Conservation (phyloP, 1,140 invertebrate species). For the Stegodyphus dumicola region DNA sequence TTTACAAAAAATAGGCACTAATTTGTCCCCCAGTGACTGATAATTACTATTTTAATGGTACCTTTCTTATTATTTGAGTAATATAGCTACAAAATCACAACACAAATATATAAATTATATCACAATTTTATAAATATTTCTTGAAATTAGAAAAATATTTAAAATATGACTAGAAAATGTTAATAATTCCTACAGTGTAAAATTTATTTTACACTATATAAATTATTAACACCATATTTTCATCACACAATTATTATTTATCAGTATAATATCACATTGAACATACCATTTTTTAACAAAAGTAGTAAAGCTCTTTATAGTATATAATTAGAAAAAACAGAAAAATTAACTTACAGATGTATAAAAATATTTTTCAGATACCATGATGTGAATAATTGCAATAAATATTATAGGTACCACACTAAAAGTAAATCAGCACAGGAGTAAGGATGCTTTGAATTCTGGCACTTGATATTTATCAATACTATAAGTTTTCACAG, state of each 20-base stretch:
- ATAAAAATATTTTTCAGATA: not conserved
- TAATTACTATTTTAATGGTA: constrained; percentile 13
- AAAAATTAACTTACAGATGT: no score
- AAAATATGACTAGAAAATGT: not conserved
- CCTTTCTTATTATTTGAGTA: not conserved
- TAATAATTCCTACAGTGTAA: not conserved
- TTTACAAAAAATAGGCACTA: constrained; percentile 49
- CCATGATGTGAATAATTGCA: not conserved
- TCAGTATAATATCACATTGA: not conserved
- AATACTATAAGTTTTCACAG: constrained; percentile 24
- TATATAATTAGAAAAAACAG: not conserved
- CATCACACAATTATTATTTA: not conserved
- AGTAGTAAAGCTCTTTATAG: not conserved
- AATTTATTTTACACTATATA: not conserved
- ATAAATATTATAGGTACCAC: not conserved
- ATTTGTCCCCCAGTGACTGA: constrained; percentile 45
- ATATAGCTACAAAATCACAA: not conserved
- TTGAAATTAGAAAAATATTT: not conserved
- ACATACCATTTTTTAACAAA: not conserved
- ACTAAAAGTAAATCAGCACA: constrained; percentile 44
- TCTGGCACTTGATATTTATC: constrained; percentile 43
- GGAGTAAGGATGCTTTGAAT: constrained; percentile 52
- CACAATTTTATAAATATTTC: not conserved
- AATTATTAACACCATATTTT: not conserved
- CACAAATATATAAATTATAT: not conserved